These are phyloP conservation scores for Sebastes iracundus DNA, from an alignment of 2,797 vertebrate genomes.

Conservation along the genomic window DNA sequence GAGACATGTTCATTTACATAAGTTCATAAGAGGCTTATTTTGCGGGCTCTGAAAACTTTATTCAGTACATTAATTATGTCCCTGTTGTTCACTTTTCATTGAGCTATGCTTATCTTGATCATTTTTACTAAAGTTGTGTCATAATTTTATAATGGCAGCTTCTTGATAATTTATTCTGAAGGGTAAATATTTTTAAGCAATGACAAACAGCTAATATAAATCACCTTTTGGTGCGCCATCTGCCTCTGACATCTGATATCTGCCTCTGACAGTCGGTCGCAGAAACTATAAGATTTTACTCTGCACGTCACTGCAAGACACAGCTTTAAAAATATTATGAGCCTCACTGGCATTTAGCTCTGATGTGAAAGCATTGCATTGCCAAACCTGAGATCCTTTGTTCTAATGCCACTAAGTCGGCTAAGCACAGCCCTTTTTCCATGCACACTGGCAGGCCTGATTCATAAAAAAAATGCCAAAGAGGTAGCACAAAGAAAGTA, in stretches of 20 bases:
- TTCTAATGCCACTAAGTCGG: constrained; percentile 26
- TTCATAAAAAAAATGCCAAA: not conserved
- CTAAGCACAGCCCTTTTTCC: constrained; percentile 1
- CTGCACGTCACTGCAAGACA: constrained; percentile 26
- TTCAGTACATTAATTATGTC: constrained; percentile 71
- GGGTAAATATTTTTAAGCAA: constrained; percentile 39
- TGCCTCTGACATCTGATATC: constrained; percentile 61
- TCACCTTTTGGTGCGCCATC: constrained; percentile 37
- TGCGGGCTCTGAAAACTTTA: constrained; percentile 64
- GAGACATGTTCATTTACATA: constrained; percentile 79
- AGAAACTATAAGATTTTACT: constrained; percentile 39
- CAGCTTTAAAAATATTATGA: constrained; percentile 44
- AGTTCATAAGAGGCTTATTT: constrained; percentile 82
- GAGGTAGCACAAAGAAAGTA: not conserved
- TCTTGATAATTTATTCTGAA: constrained; percentile 32
- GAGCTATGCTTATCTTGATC: constrained; percentile 55
- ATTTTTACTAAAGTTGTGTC: constrained; percentile 1
- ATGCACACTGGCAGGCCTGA: not conserved
- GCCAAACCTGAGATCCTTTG: constrained; percentile 34
- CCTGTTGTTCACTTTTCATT: constrained; percentile 66
- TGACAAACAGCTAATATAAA: constrained; percentile 51
- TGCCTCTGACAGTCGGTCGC: constrained; percentile 35
- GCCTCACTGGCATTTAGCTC: constrained; percentile 38
- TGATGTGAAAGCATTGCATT: constrained; percentile 1
- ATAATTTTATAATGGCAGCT: constrained; percentile 18